Base-by-base conservation (phyloP, 2,888 invertebrate genomes). In the Tineola bisselliella region DNA sequence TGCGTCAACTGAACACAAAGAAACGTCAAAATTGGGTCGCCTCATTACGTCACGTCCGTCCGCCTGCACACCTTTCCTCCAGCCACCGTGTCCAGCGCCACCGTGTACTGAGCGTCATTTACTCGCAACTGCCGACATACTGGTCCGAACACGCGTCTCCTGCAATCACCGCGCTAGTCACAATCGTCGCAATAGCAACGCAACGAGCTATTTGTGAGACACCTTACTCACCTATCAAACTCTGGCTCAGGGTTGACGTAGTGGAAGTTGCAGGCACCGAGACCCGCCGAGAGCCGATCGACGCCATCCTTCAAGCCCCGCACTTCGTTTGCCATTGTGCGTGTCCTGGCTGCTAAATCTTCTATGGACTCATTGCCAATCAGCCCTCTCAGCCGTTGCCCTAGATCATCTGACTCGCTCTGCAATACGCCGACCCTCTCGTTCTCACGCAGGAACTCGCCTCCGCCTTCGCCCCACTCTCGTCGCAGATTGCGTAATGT, bases 41-140 rank as follows among this genome's bases (percentile, higher is more conserved):
- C n/a, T n/a, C n/a, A n/a, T n/a, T 25, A 19, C 44, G 44, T 5
- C 44, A 30, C 10, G n/a, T 5, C 31, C 10, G 31, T 31, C 6
- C 10, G 31, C 31, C 31, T 31, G 10, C 38, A 10, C 77, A 96
- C 96, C 87, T 90, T 90, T 63, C 93, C 94, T 8, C 96, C 96
- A 13, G 95, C 96, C 8, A 93, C 92, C 15, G 93, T 92, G 76
- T 97, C 96, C 61, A 98, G 77, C 1, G 98, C 98, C 56, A 92
- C 90, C 61, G 92, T 92, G 71, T 91, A 89, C 19, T 77, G 78
- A 1, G 89, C 87, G 73, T 97, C 93, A 61, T 87, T 89, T 0
- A 97, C 90, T 43, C 89, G 88, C 61, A 99, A 89, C 64, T 97
- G 82, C 65, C 93, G 91, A 66, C 94, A 94, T 0, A 96, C 91